Evolutionary conservation across 2,888 invertebrate species (phyloP), one percentile per base, ranked within the genome.

Genomic region (Apocheima hispidaria): DNA sequence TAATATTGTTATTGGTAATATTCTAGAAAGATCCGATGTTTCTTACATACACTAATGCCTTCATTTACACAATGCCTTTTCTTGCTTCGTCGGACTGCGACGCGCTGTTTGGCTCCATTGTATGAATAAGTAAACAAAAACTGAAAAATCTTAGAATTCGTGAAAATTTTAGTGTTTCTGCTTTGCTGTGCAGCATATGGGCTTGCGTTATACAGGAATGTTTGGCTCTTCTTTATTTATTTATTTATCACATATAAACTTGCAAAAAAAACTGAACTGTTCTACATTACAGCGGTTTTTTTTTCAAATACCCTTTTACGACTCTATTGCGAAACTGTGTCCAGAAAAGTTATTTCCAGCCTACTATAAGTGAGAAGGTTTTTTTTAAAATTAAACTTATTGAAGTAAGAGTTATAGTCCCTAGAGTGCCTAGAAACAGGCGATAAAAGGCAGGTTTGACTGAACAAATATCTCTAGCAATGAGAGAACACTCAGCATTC

Each of bases 231-330:
- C 5, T 21, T 21, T 21, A 16, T 38, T n/a, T n/a, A n/a, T n/a
- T n/a, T n/a, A n/a, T n/a, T n/a, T n/a, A n/a, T n/a, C n/a, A 20
- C 9, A 16, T 36, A 38, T 20, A 9, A 18, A 38, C 14, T 38
- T 54, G 35, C n/a, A 2, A 50, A 36, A 30, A n/a, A 48, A 9
- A 18, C 48, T 28, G 36, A 57, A 28, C 30, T 41, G 33, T n/a
- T 44, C 41, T 21, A 23, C 36, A 46, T 49, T 44, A 53, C 56
- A 21, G 46, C 38, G 10, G 6, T 16, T 16, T 10, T 16, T 63
- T 21, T 20, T 49, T 43, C 40, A 16, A 46, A 50, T 28, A 58
- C 50, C 7, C 51, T 35, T 44, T 51, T 16, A 26, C 16, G 30
- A 40, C 30, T 40, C 14, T 55, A 10, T 20, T 33, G 18, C 23